Base-by-base conservation (phyloP, 2,888 invertebrate genomes). In the Anoncus sp. region DNA sequence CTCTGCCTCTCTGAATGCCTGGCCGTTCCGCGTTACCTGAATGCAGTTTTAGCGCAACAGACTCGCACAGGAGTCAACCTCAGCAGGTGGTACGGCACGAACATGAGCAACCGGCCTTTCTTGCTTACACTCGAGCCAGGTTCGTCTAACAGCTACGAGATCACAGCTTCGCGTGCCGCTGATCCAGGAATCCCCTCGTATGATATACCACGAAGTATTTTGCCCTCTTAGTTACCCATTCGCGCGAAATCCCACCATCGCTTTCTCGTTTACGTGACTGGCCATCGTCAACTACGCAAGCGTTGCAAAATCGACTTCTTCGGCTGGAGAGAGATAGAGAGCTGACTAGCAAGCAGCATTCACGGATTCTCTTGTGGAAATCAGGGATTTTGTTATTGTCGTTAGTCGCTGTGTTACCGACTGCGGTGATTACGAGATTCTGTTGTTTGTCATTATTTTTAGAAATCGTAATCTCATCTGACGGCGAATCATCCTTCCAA, bases 271-370 rank as follows among this genome's bases (percentile, higher is more conserved):
- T 53, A 60, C 69, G 53, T 45, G n/a, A 35, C 38, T 40, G 66
- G 55, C 57, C 69, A 73, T 47, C 59, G 69, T 74, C 73, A 60
- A 79, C 74, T 81, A 76, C 79, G 79, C 76, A 77, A 67, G 79
- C 79, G 77, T 75, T 77, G 75, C 69, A 75, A 69, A 77, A 79
- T 79, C 77, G 77, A 81, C 75, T 75, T 77, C 72, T 75, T 72
- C 59, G 49, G 27, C 45, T 27, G 6, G 40, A 35, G 49, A 73
- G 72, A 55, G 27, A 49, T 55, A 55, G 66, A 55, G 60, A 69
- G 40, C 49, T 43, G 47, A 49, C 49, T 31, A 74, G 60, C 66
- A 24, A 76, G 43, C 47, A 22, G 49, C 69, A 45, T 73, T 51
- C 63, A 53, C 65, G 74, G 18, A 63, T 62, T 59, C 20, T 35